Conservation (phyloP, 23 tunicate species). For the Ciona savignyi region DNA sequence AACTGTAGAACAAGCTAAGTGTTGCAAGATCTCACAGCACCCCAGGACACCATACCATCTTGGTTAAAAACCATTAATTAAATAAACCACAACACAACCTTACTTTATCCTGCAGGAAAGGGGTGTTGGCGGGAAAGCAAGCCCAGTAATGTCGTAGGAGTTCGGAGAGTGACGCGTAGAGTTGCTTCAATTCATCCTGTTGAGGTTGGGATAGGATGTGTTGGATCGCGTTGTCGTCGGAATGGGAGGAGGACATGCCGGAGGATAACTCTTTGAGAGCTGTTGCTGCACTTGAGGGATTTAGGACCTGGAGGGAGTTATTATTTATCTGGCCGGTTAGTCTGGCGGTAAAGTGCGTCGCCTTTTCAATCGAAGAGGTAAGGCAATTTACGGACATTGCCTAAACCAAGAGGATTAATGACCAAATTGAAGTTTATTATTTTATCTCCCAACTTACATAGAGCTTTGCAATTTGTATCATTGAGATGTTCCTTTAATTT, state of each 20-base stretch:
- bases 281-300: slow-evolving; percentile 32
- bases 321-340: too few relatives aligned
- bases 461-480: too few relatives aligned
- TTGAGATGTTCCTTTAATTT: too few relatives aligned
- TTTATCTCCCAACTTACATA: too few relatives aligned
- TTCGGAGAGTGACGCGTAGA: slow-evolving; percentile 60
- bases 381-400: too few relatives aligned
- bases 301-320: slow-evolving; percentile 34
- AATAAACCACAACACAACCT: background rate
- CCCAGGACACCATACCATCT: too few relatives aligned
- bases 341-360: too few relatives aligned
- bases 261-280: slow-evolving; percentile 70
- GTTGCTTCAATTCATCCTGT: slow-evolving; percentile 49
- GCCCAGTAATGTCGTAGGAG: slow-evolving; percentile 85
- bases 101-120: slow-evolving; percentile 63
- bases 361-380: too few relatives aligned
- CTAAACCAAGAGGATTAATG: too few relatives aligned
- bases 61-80: background rate
- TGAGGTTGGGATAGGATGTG: slow-evolving; percentile 46
- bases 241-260: slow-evolving; percentile 16
- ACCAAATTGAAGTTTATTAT: too few relatives aligned
- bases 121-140: slow-evolving; percentile 82
- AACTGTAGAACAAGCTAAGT: background rate
- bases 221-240: slow-evolving; percentile 22
- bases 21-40: too few relatives aligned